Evolutionary conservation across 2,888 invertebrate genomes (phyloP).

Genomic region (Leucania comma): DNA sequence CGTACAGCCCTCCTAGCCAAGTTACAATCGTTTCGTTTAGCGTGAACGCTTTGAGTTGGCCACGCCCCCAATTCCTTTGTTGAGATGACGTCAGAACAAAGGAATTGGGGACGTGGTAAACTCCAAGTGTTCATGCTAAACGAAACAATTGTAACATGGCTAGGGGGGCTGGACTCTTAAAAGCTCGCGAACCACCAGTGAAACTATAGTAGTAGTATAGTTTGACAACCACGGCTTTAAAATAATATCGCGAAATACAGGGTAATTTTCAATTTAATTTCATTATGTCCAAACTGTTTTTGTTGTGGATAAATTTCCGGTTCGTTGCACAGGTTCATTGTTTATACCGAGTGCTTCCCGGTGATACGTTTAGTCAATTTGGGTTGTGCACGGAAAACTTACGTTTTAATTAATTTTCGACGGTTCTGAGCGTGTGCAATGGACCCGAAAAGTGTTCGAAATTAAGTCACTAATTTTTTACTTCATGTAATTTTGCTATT

Average conservation of each 20-base stretch:
- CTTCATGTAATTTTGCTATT: no score
- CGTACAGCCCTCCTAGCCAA: no score
- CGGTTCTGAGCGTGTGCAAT: neutral
- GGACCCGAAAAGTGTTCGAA: neutral
- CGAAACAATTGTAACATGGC: no score
- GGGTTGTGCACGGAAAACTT: slow-evolving; percentile 8
- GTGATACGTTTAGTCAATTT: slow-evolving; percentile 38
- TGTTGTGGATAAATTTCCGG: slow-evolving; percentile 30
- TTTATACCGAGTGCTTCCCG: slow-evolving; percentile 27
- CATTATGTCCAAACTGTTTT: slow-evolving; percentile 38
- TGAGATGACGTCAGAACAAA: no score
- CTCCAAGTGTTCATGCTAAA: no score
- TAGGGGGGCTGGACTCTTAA: no score
- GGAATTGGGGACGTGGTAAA: no score
- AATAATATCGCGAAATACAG: slow-evolving; percentile 67
- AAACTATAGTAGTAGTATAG: no score
- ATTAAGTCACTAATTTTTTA: neutral
- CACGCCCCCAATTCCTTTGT: no score
- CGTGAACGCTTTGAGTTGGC: no score
- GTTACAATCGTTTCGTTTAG: no score
- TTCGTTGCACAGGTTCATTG: slow-evolving; percentile 20
- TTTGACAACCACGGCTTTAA: slow-evolving; percentile 40
- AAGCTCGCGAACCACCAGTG: no score
- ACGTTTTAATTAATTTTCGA: slow-evolving; percentile 35
- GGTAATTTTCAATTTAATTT: slow-evolving; percentile 71